These are phyloP conservation scores for Lochmaea capreae DNA, from an alignment of 2,888 invertebrate species.

Conservation along the genomic window DNA sequence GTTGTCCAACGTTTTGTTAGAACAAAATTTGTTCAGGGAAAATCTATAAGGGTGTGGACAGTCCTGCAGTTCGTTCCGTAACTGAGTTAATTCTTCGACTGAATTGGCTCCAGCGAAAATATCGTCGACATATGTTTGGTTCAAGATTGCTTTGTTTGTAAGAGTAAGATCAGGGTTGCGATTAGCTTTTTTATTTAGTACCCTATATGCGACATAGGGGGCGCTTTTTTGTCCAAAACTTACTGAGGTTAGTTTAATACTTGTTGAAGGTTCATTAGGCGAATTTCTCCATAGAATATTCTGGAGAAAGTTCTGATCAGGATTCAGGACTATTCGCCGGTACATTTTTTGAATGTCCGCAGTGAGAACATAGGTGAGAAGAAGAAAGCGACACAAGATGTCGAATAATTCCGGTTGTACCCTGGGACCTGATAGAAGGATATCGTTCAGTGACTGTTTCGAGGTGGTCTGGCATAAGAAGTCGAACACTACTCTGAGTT, in stretches of 20 bases:
- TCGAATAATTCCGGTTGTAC: slow-evolving; percentile 38
- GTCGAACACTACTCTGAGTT: slow-evolving; percentile 40
- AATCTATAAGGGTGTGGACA: slow-evolving; percentile 22
- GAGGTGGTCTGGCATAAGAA: slow-evolving; percentile 20
- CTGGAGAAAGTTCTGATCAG: slow-evolving; percentile 18
- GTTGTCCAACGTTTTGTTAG: slow-evolving; percentile 14
- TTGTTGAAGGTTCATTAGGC: slow-evolving; percentile 13
- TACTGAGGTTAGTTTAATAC: slow-evolving; percentile 33
- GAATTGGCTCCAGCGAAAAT: slow-evolving; percentile 30
- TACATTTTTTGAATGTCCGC: slow-evolving; percentile 34
- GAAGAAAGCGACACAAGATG: slow-evolving; percentile 26
- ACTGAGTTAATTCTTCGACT: slow-evolving; percentile 8
- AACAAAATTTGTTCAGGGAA: slow-evolving; percentile 30
- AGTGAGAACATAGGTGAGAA: slow-evolving; percentile 30
- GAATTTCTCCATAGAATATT: slow-evolving; percentile 34
- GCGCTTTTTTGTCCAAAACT: slow-evolving; percentile 36
- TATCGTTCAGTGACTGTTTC: slow-evolving; percentile 27
- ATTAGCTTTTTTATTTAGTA: slow-evolving; percentile 8
- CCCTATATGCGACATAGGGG: slow-evolving; percentile 30
- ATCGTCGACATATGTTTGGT: slow-evolving; percentile 39
- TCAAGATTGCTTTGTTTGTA: slow-evolving; percentile 25
- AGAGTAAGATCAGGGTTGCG: not conserved
- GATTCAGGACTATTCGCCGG: slow-evolving; percentile 18
- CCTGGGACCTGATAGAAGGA: slow-evolving; percentile 19
- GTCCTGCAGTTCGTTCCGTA: slow-evolving; percentile 15